Evolutionary conservation across 2,888 invertebrate genomes (phyloP).

Genomic region (Archaeoteleia sp.): DNA sequence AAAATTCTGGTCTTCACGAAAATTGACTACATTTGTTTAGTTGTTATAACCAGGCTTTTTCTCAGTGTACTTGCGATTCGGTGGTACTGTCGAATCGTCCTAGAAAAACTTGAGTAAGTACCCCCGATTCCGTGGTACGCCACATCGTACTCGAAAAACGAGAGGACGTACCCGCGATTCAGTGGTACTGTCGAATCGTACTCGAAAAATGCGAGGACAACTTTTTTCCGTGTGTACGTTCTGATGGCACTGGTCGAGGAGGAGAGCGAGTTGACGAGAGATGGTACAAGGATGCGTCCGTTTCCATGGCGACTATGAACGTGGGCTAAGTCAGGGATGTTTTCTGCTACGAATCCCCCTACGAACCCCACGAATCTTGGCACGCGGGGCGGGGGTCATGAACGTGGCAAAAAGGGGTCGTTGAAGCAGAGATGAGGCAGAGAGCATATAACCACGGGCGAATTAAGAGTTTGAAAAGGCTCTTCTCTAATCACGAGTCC

Average conservation of each 20-base stretch:
- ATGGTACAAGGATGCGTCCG: conserved; percentile 53
- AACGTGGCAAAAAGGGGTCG: conserved; percentile 44
- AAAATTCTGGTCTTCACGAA: too few relatives aligned
- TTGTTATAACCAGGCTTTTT: too few relatives aligned
- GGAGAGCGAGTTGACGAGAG: conserved; percentile 48
- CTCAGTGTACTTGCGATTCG: too few relatives aligned
- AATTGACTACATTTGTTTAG: too few relatives aligned
- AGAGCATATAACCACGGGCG: conserved; percentile 38
- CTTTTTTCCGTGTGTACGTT: too few relatives aligned
- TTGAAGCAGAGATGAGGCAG: conserved; percentile 11
- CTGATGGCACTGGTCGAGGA: conserved; percentile 41
- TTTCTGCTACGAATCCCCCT: conserved; percentile 14
- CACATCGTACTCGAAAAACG: too few relatives aligned
- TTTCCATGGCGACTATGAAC: conserved; percentile 51
- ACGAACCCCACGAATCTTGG: background rate
- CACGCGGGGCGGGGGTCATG: conserved; percentile 23
- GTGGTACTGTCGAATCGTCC: too few relatives aligned
- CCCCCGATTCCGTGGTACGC: too few relatives aligned
- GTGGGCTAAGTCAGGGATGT: conserved; percentile 37
- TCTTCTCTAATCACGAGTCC: conserved; percentile 51
- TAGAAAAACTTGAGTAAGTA: too few relatives aligned
- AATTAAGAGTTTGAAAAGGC: conserved; percentile 54
- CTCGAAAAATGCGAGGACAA: too few relatives aligned
- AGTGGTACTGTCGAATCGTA: too few relatives aligned
- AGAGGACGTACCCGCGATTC: too few relatives aligned